Percentiles rank a stretch among this genome's conserved stretches.
phyloP scores from a whole-genome alignment of 2,113 vertebrate species.

The Zosterops borbonicus region DNA sequence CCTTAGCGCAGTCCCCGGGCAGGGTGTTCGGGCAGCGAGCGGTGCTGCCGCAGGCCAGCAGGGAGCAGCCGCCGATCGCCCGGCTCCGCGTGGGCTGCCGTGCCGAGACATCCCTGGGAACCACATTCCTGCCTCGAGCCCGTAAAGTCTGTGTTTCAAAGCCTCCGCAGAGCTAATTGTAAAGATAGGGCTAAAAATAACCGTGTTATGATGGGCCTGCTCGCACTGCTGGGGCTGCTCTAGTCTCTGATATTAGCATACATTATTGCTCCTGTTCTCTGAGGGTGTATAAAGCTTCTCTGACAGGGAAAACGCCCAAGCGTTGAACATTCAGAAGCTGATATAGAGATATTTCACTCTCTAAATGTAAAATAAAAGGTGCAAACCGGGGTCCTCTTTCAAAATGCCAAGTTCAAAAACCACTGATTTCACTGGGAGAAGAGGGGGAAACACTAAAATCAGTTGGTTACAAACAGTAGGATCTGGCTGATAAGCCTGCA shows the following conservation, averaged over 20 bases:
- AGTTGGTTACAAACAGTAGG: neutral
- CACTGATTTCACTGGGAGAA: neutral
- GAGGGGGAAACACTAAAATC: neutral
- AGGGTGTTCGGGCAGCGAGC: neutral
- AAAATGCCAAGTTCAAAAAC: neutral
- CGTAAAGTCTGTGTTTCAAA: neutral
- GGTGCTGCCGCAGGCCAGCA: neutral
- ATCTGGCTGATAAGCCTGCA: neutral
- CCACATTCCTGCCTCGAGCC: neutral
- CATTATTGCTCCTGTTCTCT: neutral
- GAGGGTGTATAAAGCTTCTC: neutral
- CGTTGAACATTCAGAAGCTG: neutral
- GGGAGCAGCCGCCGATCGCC: constrained; percentile 29
- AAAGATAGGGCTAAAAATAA: constrained; percentile 38
- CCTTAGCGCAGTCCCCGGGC: fast-evolving
- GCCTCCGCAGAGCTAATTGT: neutral
- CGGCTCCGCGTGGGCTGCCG: neutral
- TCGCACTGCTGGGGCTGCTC: neutral
- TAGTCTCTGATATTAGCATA: neutral
- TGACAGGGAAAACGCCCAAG: neutral
- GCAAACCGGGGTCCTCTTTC: neutral
- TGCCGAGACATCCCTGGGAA: neutral
- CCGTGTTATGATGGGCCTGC: neutral
- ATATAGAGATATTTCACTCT: neutral
- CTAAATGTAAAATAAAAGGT: neutral